Conservation (phyloP, 2,888 invertebrate species). For the Odontothrips loti region DNA sequence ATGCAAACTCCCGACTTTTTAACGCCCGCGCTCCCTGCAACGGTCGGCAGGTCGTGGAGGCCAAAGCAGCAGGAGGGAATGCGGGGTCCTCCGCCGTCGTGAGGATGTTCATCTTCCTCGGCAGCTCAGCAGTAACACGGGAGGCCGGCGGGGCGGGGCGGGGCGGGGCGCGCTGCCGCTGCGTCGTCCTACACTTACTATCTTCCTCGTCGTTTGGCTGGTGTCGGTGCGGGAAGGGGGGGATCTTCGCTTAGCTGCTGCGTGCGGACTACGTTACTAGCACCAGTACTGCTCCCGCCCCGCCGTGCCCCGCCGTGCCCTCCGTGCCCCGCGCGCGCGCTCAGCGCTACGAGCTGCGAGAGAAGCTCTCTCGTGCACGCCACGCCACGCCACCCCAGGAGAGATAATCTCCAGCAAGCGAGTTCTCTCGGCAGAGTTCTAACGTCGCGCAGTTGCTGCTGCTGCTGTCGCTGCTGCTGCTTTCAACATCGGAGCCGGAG, state of each 20-base stretch:
- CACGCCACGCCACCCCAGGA: not conserved
- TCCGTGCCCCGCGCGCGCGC: not conserved
- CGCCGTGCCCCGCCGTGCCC: too few species aligned
- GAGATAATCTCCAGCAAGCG: slow-evolving; percentile 15
- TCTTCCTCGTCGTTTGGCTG: too few species aligned
- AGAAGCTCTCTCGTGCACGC: not conserved
- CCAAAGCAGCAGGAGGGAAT: too few species aligned
- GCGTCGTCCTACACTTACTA: too few species aligned
- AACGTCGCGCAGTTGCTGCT: not conserved
- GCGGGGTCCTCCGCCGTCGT: not conserved
- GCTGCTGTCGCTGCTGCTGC: not conserved
- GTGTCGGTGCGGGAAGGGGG: too few species aligned
- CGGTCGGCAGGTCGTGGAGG: too few species aligned
- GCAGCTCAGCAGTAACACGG: not conserved
- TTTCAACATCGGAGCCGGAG: not conserved
- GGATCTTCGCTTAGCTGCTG: too few species aligned
- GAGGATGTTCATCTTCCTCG: not conserved
- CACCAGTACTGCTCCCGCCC: too few species aligned
- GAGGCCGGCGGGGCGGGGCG: not conserved
- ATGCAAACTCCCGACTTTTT: too few species aligned
- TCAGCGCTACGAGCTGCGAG: not conserved
- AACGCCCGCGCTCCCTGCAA: too few species aligned
- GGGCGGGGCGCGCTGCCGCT: not conserved
- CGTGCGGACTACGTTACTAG: too few species aligned
- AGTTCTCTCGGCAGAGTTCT: slow-evolving; percentile 22